Evolutionary conservation across 2,113 vertebrate species (phyloP).

Genomic region (Chrysemys picta): DNA sequence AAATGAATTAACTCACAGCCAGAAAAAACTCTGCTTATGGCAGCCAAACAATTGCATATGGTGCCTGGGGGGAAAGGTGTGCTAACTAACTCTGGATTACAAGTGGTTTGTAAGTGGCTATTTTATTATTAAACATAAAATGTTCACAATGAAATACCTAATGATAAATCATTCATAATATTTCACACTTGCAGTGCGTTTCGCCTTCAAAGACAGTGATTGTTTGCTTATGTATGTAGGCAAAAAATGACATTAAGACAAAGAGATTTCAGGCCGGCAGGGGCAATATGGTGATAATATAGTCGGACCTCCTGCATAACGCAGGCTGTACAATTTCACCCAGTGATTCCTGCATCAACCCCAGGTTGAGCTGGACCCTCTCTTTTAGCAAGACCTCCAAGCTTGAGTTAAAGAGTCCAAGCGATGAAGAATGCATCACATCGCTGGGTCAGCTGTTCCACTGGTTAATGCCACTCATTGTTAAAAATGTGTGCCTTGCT

Average conservation of each 20-base stretch:
- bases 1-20: not conserved
- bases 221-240: not conserved
- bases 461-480: not conserved
- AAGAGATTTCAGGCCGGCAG: not conserved
- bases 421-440: no score
- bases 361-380: no score
- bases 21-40: not conserved
- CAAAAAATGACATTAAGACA: not conserved
- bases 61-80: not conserved
- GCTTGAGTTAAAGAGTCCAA: not conserved
- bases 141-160: not conserved
- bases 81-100: not conserved
- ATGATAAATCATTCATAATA: not conserved
- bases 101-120: not conserved
- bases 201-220: not conserved
- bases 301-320: not conserved
- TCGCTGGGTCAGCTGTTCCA: not conserved
- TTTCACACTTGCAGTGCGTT: not conserved
- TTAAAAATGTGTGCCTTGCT: accelerated
- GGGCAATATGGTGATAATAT: not conserved
- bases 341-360: not conserved
- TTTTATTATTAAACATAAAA: not conserved
- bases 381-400: not conserved
- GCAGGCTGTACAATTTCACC: not conserved
- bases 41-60: not conserved